These are phyloP conservation scores for Ormia ochracea DNA, from an alignment of 2,888 invertebrate species.

Conservation along the genomic window DNA sequence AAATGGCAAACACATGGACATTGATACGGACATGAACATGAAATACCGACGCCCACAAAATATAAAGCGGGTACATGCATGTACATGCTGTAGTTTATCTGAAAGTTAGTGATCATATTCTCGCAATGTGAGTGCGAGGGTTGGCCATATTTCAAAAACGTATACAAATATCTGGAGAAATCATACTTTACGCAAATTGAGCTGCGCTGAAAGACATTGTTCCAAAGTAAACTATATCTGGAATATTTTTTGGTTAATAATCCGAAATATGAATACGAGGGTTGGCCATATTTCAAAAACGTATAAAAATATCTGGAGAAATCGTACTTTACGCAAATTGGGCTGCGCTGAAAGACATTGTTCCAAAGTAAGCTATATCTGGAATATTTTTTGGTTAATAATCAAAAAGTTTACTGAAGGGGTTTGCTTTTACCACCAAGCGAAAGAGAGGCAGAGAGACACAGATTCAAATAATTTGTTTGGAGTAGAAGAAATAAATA, in stretches of 20 bases:
- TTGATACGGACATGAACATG: slow-evolving; percentile 40
- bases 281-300: neutral
- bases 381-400: no score
- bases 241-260: no score
- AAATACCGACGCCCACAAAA: slow-evolving; percentile 50
- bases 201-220: no score
- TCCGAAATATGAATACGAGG: neutral
- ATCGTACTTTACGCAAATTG: no score
- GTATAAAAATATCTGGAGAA: neutral
- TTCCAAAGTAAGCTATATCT: no score
- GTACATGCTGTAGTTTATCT: slow-evolving; percentile 18
- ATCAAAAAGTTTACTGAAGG: neutral
- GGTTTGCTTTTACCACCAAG: no score
- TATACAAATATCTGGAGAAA: neutral
- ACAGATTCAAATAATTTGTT: no score
- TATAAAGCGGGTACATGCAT: neutral
- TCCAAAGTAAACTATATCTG: no score
- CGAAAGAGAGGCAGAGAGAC: no score
- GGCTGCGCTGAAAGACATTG: no score
- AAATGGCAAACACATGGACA: slow-evolving; percentile 36
- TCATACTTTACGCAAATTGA: no score
- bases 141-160: neutral
- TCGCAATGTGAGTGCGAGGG: neutral
- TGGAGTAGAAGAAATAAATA: no score
- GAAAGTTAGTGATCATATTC: neutral